A percentile compares a stretch with the other conserved stretches of the same genome.
These are phyloP conservation scores for Azemiops feae DNA, from an alignment of 2,113 vertebrate genomes.

Conservation along the genomic window DNA sequence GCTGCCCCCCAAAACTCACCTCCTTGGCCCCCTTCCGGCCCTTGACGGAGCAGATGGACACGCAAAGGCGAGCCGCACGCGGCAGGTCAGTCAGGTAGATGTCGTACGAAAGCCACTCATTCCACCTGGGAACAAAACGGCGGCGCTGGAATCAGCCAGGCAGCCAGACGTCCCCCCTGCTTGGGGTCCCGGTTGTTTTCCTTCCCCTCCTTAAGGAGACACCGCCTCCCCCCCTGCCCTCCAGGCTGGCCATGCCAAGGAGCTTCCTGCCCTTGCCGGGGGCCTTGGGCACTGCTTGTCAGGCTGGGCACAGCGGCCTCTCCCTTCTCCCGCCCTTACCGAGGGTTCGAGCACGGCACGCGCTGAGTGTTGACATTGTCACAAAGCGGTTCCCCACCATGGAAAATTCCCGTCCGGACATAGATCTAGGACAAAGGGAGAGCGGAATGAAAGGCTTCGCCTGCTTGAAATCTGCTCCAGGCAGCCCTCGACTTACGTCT, in stretches of 20 bases:
- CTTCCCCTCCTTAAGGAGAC: neutral
- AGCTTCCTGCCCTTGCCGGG: neutral
- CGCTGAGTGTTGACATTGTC: slow-evolving; percentile 71
- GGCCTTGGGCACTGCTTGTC: neutral
- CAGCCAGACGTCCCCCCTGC: neutral
- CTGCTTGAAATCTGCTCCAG: neutral
- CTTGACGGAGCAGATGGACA: slow-evolving; percentile 92
- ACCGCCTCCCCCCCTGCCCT: fast-evolving
- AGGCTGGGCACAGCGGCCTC: too few species aligned
- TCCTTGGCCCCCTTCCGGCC: slow-evolving; percentile 91
- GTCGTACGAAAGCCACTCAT: slow-evolving; percentile 91
- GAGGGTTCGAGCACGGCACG: slow-evolving; percentile 70
- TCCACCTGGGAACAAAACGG: slow-evolving; percentile 74
- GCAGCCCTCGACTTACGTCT: neutral
- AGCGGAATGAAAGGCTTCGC: too few species aligned
- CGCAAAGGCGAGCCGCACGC: slow-evolving; percentile 86
- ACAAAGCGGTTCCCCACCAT: slow-evolving; percentile 69
- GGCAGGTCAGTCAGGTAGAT: slow-evolving; percentile 91
- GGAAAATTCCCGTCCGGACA: slow-evolving; percentile 69
- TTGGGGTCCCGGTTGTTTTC: neutral
- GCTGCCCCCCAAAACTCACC: slow-evolving; percentile 55
- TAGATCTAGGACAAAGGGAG: slow-evolving; percentile 57
- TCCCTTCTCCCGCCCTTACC: slow-evolving; percentile 31
- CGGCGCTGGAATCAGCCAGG: neutral
- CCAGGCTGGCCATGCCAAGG: neutral